A percentile compares a stretch with the other conserved stretches of the same genome.
Conservation (phyloP, 2,888 invertebrate species). For the Drosophila siamana region DNA sequence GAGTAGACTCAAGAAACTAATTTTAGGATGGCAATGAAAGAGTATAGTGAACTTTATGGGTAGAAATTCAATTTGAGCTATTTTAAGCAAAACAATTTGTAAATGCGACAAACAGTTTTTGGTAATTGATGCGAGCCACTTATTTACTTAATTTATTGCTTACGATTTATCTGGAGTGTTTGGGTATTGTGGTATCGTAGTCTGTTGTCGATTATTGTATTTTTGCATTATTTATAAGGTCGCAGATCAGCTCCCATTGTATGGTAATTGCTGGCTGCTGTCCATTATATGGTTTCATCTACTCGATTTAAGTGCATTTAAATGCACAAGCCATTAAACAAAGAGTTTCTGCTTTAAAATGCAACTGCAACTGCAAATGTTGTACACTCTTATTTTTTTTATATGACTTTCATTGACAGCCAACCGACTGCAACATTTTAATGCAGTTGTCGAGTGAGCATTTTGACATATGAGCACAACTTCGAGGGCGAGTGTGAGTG, state of each 20-base stretch:
- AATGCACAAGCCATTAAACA: constrained; percentile 59
- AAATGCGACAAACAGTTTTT: too few species aligned
- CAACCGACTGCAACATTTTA: constrained; percentile 42
- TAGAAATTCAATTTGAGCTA: too few species aligned
- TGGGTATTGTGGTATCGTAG: too few species aligned
- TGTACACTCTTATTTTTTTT: constrained; percentile 40
- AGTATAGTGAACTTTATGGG: too few species aligned
- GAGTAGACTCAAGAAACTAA: neutral
- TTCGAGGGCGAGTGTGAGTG: constrained; percentile 7
- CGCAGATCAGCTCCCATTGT: constrained; percentile 4
- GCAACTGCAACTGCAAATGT: constrained; percentile 30
- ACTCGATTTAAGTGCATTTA: constrained; percentile 62
- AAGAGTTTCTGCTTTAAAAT: constrained; percentile 55
- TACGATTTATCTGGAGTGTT: too few species aligned
- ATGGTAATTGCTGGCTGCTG: constrained; percentile 35
- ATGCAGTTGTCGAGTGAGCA: constrained; percentile 24
- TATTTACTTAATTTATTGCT: too few species aligned
- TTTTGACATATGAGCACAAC: constrained; percentile 30
- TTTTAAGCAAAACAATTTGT: too few species aligned
- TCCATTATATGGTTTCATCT: constrained; percentile 21
- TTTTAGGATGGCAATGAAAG: too few species aligned
- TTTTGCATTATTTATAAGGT: neutral
- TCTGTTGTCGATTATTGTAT: neutral
- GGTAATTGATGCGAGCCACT: too few species aligned
- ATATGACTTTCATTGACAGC: constrained; percentile 45